These are phyloP conservation scores for Acropora yongei DNA, from an alignment of 64 coral and sea anemone species.

Conservation along the genomic window DNA sequence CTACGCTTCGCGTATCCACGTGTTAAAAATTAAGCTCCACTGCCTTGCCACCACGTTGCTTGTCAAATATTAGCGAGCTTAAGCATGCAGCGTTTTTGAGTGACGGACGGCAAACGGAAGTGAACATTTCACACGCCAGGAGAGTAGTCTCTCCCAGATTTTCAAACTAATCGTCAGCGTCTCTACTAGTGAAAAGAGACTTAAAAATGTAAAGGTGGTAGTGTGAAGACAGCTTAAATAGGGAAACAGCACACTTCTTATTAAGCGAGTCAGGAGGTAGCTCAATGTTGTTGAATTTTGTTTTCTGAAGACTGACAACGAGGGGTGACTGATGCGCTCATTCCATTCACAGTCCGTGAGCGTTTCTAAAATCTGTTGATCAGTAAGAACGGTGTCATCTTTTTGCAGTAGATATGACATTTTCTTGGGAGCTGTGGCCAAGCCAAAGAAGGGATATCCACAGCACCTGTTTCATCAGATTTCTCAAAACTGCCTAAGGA, in stretches of 20 bases:
- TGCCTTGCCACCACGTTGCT: constrained; percentile 53
- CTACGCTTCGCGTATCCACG: no score
- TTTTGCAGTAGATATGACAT: constrained; percentile 35
- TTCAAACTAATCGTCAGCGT: no score
- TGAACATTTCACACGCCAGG: no score
- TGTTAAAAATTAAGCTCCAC: constrained; percentile 8
- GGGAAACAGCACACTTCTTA: no score
- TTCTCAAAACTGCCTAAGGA: constrained; percentile 12
- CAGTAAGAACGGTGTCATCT: neutral
- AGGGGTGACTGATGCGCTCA: constrained; percentile 18
- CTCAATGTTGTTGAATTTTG: constrained; percentile 26
- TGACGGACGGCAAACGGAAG: no score
- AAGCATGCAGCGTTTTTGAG: no score
- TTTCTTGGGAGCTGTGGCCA: constrained; percentile 45
- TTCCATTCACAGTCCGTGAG: constrained; percentile 60
- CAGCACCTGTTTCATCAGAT: neutral
- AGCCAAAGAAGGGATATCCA: constrained; percentile 47
- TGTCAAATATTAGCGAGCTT: constrained; percentile 56
- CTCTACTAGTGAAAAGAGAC: no score
- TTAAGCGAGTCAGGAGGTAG: constrained; percentile 15
- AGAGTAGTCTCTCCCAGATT: constrained; percentile 40
- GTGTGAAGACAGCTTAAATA: no score
- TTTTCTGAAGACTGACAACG: neutral
- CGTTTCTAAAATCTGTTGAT: constrained; percentile 17
- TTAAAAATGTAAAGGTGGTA: no score